Evolutionary conservation across 2,797 vertebrate genomes (phyloP).

Genomic region (Cyclopterus lumpus): DNA sequence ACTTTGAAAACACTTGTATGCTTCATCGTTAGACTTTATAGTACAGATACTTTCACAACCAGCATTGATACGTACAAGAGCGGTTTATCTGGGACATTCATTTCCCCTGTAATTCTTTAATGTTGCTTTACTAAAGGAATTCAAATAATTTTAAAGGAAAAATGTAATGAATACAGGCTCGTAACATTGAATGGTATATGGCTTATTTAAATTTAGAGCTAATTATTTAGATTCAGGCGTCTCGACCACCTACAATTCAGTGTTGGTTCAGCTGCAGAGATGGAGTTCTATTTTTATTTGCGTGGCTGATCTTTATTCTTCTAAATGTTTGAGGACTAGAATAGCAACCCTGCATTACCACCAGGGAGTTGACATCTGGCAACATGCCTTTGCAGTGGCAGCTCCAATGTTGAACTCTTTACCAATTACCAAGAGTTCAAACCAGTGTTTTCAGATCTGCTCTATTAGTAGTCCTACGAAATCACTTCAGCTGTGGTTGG

Average conservation of each 20-base stretch:
- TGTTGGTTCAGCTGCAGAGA: conserved; percentile 7
- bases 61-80: background rate
- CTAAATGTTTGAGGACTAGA: conserved; percentile 26
- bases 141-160: background rate
- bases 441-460: conserved; percentile 28
- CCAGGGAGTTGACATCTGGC: background rate
- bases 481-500: conserved; percentile 29
- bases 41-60: background rate
- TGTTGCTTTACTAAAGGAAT: conserved; percentile 5
- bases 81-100: background rate
- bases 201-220: background rate
- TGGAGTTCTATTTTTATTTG: background rate
- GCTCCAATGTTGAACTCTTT: conserved; percentile 46
- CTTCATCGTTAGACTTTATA: background rate
- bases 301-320: background rate
- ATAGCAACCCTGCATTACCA: conserved; percentile 39
- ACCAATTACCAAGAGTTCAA: conserved; percentile 25
- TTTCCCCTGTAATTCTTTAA: background rate
- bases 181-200: background rate
- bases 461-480: conserved; percentile 37
- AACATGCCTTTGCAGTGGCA: conserved; percentile 8
- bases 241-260: background rate
- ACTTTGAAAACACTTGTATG: background rate
- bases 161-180: background rate
- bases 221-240: background rate